Percentiles rank a stretch among this genome's conserved stretches.
phyloP scores from a whole-genome alignment of 2,797 vertebrate species.

The Babyrousa celebensis region DNA sequence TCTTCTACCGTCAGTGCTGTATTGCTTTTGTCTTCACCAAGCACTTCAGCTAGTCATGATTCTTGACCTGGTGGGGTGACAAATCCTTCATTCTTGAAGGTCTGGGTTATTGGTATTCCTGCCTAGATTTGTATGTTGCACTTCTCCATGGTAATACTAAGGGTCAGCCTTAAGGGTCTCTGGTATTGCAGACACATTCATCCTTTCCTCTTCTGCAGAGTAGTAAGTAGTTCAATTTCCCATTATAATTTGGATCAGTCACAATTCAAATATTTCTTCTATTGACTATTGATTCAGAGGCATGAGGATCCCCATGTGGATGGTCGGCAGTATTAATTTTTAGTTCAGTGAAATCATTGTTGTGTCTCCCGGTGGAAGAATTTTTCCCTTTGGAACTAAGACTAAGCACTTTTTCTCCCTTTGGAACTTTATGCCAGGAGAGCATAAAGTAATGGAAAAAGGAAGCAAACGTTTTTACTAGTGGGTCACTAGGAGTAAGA shows the following conservation, averaged over 20 bases:
- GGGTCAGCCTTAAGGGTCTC: neutral
- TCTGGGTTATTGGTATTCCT: neutral
- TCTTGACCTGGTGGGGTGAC: neutral
- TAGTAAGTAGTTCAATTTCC: neutral
- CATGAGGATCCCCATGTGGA: neutral
- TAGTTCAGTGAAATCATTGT: neutral
- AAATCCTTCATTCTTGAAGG: constrained; percentile 2
- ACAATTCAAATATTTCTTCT: neutral
- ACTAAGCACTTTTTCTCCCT: neutral
- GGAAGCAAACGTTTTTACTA: neutral
- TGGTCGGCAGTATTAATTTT: neutral
- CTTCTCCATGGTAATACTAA: neutral
- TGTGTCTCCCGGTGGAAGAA: neutral
- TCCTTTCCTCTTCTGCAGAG: neutral
- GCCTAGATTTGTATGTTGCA: neutral
- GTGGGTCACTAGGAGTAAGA: neutral
- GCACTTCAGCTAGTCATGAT: neutral
- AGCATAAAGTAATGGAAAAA: neutral
- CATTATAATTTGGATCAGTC: neutral
- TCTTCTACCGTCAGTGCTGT: neutral
- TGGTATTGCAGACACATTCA: neutral
- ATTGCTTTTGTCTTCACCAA: neutral
- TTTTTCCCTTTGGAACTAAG: neutral
- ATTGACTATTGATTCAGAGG: neutral
- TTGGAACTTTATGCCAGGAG: neutral